phyloP scores from a whole-genome alignment of 2,888 invertebrate species.

The Conomelus anceps region DNA sequence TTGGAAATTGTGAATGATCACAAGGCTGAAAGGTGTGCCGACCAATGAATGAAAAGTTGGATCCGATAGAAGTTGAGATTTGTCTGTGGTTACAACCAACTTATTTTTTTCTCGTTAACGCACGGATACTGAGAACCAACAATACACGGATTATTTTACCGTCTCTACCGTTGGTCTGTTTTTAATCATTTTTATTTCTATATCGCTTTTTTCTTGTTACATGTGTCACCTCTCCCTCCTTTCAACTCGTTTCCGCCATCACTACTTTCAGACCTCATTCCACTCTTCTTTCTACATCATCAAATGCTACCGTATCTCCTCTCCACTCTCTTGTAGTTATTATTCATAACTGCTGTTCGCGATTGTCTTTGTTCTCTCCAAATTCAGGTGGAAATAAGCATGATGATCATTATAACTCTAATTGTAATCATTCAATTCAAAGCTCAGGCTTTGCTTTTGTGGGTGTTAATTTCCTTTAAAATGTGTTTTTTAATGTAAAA shows the following conservation, averaged over 20 bases:
- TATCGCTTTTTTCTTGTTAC: background rate
- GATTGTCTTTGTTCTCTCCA: background rate
- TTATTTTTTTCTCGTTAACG: background rate
- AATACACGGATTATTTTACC: background rate
- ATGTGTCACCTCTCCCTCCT: background rate
- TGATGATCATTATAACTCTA: background rate
- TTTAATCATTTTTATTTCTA: background rate
- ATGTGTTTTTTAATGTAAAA: no score
- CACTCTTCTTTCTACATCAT: background rate
- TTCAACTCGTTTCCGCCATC: background rate
- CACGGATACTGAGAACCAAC: background rate
- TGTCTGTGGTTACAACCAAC: background rate
- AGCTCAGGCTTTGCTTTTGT: no score
- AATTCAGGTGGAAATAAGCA: background rate
- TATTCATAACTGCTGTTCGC: background rate
- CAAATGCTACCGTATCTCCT: background rate
- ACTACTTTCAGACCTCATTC: background rate
- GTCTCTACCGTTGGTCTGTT: background rate
- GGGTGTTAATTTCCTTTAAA: no score
- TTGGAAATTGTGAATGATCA: background rate
- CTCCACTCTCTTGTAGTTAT: background rate
- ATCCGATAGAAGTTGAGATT: background rate
- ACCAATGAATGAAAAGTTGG: background rate
- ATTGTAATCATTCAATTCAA: background rate
- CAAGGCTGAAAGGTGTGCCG: background rate